Percentiles rank a stretch among this genome's conserved stretches.
Conservation (phyloP, 2,113 vertebrate species). For the Circaetus cinerascens region DNA sequence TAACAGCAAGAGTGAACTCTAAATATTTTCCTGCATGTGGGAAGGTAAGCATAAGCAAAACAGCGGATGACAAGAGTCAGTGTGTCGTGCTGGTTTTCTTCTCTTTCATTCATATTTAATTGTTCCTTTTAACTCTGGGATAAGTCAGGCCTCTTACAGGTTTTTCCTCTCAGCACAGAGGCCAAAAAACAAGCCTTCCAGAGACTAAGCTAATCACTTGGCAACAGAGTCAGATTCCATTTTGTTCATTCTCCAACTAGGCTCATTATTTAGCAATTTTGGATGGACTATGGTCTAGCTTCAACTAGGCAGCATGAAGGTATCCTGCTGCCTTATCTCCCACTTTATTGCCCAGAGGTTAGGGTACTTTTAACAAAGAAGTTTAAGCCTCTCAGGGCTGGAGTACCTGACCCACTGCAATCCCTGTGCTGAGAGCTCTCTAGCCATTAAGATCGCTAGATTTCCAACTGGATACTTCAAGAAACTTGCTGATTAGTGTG, state of each 20-base stretch:
- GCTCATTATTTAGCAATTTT: background rate
- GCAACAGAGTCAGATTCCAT: background rate
- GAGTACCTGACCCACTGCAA: background rate
- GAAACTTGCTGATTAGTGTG: background rate
- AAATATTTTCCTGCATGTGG: background rate
- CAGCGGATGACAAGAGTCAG: background rate
- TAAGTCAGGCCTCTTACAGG: background rate
- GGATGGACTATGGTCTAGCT: background rate
- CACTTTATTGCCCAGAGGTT: background rate
- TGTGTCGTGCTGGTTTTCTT: background rate
- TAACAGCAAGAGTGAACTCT: background rate
- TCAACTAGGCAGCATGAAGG: background rate
- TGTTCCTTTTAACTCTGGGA: background rate
- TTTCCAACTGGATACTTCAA: background rate
- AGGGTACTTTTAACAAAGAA: background rate
- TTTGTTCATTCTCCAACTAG: background rate
- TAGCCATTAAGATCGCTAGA: background rate
- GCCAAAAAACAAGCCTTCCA: background rate
- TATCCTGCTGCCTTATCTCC: background rate
- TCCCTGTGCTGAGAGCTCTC: background rate
- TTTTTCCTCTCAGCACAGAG: background rate
- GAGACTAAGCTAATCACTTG: background rate
- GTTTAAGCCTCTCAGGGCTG: background rate
- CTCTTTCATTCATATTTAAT: background rate
- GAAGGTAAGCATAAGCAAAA: background rate